Base-by-base conservation (phyloP, 2,888 invertebrate genomes). In the Harmothoe impar region DNA sequence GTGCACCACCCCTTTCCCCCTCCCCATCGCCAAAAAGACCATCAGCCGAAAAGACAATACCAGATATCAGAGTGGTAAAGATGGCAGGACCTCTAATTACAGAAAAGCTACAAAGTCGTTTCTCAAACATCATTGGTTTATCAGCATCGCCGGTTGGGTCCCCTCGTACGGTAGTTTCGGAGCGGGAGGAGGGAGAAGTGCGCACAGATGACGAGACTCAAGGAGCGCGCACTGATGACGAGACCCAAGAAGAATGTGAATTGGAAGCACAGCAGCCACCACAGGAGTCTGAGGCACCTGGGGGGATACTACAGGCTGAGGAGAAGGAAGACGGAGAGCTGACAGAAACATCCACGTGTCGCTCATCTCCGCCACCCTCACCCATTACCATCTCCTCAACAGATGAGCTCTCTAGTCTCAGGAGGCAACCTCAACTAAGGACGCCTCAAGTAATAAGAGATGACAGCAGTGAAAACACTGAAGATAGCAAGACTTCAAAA, bases 171-270 rank as follows among this genome's bases (percentile, higher is more conserved):
- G 52, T 54, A 23, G 3, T 5, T 1, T 84, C 84, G 0, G 86
- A 86, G 33, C 25, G 86, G 5, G 86, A 86, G 29, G 86, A 86
- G 31, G 86, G 86, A 56, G 86, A 86, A 54, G n/a, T 86, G 3
- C 20, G 86, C 10, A 25, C 86, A 3, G 86, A 86, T 23, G 86
- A 86, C 29, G 86, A 86, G 25, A 52, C 54, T 0, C 17, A 29
- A 86, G 33, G n/a, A 20, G 86, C n/a, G 3, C 20, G 86, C 10
- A 25, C 86, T 17, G 86, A 86, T 23, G 86, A 86, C 29, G 86
- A 86, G 25, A 52, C 54, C 0, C 17, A 29, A 86, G 33, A 54
- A 20, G 86, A 86, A n/a, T 52, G 10, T 15, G 86, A 86, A 33
- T 5, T 81, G 35, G 77, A 77, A 77, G 31, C 25, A 62, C 3